These are phyloP conservation scores for Phymorhynchus buccinoides DNA, from an alignment of 1,140 invertebrate species.

Conservation along the genomic window DNA sequence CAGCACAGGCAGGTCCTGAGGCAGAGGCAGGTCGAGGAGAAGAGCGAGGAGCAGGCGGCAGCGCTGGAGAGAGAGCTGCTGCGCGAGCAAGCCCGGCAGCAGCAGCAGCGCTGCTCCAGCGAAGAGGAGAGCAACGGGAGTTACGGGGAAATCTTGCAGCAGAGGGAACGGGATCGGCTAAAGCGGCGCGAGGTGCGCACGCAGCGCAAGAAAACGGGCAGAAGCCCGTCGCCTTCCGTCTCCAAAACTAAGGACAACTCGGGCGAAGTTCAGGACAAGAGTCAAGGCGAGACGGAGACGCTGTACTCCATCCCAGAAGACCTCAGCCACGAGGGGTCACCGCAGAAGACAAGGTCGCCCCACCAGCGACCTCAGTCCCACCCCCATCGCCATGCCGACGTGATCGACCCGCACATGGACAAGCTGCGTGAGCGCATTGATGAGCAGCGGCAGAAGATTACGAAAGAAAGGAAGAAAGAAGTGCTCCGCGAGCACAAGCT, in stretches of 20 bases:
- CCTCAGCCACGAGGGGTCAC: constrained; percentile 42
- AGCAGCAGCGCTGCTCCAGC: constrained; percentile 39
- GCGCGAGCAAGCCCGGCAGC: constrained; percentile 24
- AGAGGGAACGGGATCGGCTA: constrained; percentile 41
- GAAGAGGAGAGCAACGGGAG: constrained; percentile 61
- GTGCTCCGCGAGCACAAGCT: constrained; percentile 63
- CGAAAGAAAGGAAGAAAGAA: constrained; percentile 58
- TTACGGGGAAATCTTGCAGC: constrained; percentile 39
- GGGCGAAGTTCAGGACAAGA: background rate
- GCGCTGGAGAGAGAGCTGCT: constrained; percentile 36
- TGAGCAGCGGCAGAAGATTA: constrained; percentile 58
- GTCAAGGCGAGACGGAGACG: constrained; percentile 34
- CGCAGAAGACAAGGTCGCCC: constrained; percentile 39
- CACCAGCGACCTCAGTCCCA: constrained; percentile 28
- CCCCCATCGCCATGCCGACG: constrained; percentile 50
- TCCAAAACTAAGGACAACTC: background rate
- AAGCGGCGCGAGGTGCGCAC: constrained; percentile 36
- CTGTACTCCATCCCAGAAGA: constrained; percentile 59
- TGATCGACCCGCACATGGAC: constrained; percentile 72
- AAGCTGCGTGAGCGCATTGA: constrained; percentile 60
- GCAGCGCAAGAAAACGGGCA: constrained; percentile 41
- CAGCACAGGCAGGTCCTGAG: background rate
- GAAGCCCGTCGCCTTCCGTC: constrained; percentile 23
- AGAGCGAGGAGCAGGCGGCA: constrained; percentile 20
- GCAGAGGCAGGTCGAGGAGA: constrained; percentile 30